Evolutionary conservation across 2,113 vertebrate species (phyloP).

Genomic region (Sarotherodon lohbergeri): DNA sequence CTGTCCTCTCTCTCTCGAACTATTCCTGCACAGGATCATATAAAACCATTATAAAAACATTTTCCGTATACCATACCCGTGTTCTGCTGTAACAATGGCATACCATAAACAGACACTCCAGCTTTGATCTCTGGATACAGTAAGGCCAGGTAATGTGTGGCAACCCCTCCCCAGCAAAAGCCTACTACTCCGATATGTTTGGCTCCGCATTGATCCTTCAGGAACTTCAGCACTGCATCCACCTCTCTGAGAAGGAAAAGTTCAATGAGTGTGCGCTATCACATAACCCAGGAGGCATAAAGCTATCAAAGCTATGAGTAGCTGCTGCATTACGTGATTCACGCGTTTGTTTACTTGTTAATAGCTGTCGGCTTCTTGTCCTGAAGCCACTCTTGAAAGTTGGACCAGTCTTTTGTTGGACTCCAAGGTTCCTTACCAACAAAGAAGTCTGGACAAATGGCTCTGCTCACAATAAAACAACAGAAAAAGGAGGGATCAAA

Average conservation of each 20-base stretch:
- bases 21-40: conserved; percentile 63
- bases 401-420: conserved; percentile 74
- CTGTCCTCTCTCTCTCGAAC: conserved; percentile 68
- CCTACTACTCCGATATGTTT: conserved; percentile 64
- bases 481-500: background rate
- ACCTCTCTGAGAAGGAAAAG: conserved; percentile 64
- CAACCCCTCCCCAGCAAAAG: conserved; percentile 81
- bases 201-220: conserved; percentile 69
- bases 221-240: conserved; percentile 67
- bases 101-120: conserved; percentile 75
- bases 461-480: conserved; percentile 41
- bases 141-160: conserved; percentile 72
- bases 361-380: conserved; percentile 75
- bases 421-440: conserved; percentile 83
- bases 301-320: background rate
- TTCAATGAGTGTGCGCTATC: background rate
- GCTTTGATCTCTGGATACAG: conserved; percentile 71
- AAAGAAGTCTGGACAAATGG: conserved; percentile 87
- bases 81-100: background rate
- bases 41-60: background rate
- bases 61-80: background rate
- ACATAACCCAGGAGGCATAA: background rate
- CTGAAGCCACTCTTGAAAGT: conserved; percentile 82
- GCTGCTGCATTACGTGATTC: background rate
- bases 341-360: conserved; percentile 72